A percentile compares a stretch with the other conserved stretches of the same genome.
phyloP scores from a whole-genome alignment of 2,797 vertebrate genomes.

The Eremophila alpestris region DNA sequence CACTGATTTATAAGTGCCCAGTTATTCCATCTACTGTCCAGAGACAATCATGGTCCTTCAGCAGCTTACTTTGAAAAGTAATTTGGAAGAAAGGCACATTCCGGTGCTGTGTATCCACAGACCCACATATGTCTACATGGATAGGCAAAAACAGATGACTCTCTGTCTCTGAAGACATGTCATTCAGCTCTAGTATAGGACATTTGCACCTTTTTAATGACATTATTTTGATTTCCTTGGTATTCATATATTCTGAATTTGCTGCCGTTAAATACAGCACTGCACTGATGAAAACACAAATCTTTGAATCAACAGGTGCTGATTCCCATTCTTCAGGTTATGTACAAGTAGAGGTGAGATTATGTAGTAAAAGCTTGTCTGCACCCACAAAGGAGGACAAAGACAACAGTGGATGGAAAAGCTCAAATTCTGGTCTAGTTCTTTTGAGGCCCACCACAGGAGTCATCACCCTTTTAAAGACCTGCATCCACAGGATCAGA shows the following conservation, averaged over 20 bases:
- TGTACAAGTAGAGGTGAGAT: background rate
- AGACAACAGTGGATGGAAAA: background rate
- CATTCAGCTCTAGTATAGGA: background rate
- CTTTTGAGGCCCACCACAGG: fast-evolving
- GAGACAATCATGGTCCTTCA: background rate
- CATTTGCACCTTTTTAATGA: background rate
- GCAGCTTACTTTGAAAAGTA: background rate
- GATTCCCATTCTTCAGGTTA: background rate
- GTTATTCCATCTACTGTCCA: background rate
- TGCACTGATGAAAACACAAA: background rate
- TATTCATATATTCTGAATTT: background rate
- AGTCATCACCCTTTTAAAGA: background rate
- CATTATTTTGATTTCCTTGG: background rate
- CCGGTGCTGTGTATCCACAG: background rate
- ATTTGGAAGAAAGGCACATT: background rate
- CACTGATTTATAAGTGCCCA: background rate
- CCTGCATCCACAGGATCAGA: background rate
- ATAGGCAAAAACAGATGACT: background rate
- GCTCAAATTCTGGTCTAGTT: background rate
- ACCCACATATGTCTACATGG: background rate
- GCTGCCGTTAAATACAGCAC: background rate
- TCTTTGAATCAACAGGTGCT: background rate
- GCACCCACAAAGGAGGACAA: background rate
- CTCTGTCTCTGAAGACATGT: background rate
- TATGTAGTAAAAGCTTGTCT: background rate